Evolutionary conservation across 2,113 vertebrate species (phyloP).

Genomic region (Lichenostomus cassidix): DNA sequence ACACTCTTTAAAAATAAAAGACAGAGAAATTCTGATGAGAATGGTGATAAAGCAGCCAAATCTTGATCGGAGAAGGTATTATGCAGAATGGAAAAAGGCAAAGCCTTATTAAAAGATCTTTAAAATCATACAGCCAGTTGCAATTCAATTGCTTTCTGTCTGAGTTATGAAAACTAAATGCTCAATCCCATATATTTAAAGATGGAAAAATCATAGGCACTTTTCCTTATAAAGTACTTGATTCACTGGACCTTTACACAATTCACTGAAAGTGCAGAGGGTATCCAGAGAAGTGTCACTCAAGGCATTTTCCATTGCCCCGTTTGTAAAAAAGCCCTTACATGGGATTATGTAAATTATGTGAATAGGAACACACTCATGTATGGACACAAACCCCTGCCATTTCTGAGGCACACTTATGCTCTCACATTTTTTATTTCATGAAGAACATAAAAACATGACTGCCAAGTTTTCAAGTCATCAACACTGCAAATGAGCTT

Average conservation of each 20-base stretch:
- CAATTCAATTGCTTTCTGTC: not conserved
- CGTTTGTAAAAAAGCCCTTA: not conserved
- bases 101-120: not conserved
- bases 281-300: not conserved
- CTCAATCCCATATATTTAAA: not conserved
- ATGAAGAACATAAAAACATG: not conserved
- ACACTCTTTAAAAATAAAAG: slow-evolving; percentile 22
- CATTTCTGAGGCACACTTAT: rapidly evolving
- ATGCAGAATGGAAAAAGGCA: not conserved
- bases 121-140: not conserved
- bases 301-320: not conserved
- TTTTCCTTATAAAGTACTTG: not conserved
- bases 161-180: not conserved
- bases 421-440: not conserved
- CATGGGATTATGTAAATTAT: not conserved
- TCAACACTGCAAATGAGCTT: not conserved
- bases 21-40: not conserved
- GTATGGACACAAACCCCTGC: not conserved
- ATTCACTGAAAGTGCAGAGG: not conserved
- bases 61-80: not conserved
- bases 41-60: not conserved
- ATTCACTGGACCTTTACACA: not conserved
- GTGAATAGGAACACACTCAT: not conserved
- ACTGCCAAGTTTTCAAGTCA: slow-evolving; percentile 14
- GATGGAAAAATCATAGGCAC: not conserved